Evolutionary conservation across 2,113 vertebrate genomes (phyloP).

Genomic region (Silurus glanis): DNA sequence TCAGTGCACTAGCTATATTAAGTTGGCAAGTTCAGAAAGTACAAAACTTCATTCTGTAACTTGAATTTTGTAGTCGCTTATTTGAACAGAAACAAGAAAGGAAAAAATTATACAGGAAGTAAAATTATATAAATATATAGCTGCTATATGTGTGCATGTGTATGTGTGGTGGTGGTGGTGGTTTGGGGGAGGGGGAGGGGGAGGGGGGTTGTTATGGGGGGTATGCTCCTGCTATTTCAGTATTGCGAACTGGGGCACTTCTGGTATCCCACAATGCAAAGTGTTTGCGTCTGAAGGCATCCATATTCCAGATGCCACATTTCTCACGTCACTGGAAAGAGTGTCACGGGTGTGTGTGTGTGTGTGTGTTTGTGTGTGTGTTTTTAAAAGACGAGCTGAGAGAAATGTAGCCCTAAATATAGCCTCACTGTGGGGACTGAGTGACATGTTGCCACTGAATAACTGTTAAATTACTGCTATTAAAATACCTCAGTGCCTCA

Average conservation of each 20-base stretch:
- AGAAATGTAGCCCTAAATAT: constrained; percentile 68
- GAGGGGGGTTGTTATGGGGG: too few species aligned
- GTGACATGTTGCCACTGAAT: constrained; percentile 55
- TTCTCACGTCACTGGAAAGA: constrained; percentile 70
- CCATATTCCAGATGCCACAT: constrained; percentile 57
- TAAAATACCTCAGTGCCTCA: constrained; percentile 57
- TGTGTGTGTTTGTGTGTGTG: not conserved
- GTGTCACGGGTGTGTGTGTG: not conserved
- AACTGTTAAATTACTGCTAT: constrained; percentile 64
- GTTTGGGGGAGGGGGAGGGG: not conserved
- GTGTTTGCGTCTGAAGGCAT: constrained; percentile 60
- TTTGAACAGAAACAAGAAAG: not conserved
- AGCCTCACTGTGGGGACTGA: constrained; percentile 58
- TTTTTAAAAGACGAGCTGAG: constrained; percentile 47
- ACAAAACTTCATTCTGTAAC: not conserved
- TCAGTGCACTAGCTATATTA: not conserved
- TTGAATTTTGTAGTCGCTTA: not conserved
- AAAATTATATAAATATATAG: too few species aligned
- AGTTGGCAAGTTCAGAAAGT: not conserved
- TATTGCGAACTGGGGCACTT: constrained; percentile 15
- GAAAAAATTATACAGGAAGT: not conserved
- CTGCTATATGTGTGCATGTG: not conserved
- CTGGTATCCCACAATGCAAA: constrained; percentile 58
- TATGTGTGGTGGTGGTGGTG: not conserved
- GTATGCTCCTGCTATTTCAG: not conserved